These are phyloP conservation scores for Dromas ardeola DNA, from an alignment of 2,113 vertebrate genomes.

Conservation along the genomic window DNA sequence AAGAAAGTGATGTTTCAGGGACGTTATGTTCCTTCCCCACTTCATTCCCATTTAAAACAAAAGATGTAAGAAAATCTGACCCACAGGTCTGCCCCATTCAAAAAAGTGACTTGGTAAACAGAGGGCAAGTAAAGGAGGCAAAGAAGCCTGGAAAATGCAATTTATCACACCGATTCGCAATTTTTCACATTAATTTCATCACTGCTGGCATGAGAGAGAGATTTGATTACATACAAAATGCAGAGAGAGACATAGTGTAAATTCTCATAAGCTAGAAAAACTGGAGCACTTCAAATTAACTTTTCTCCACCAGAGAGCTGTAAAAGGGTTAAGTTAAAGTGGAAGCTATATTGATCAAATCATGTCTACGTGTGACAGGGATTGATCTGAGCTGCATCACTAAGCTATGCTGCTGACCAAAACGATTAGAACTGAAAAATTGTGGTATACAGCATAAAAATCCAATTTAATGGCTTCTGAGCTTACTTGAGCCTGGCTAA, in stretches of 20 bases:
- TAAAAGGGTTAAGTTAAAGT: conserved; percentile 66
- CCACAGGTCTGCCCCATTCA: neutral
- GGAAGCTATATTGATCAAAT: conserved; percentile 55
- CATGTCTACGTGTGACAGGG: conserved; percentile 11
- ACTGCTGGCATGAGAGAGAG: neutral
- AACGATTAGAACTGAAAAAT: conserved; percentile 17
- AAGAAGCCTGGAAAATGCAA: conserved; percentile 3
- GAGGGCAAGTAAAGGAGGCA: neutral
- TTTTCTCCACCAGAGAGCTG: conserved; percentile 17
- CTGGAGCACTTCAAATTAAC: conserved; percentile 25
- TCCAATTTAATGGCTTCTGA: conserved; percentile 50
- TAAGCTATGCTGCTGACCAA: conserved; percentile 41
- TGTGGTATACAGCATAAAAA: conserved; percentile 41
- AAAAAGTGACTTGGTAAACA: neutral
- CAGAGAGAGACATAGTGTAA: neutral
- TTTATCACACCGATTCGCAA: neutral
- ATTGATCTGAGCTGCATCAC: conserved; percentile 52
- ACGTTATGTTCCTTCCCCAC: neutral
- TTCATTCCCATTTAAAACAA: neutral
- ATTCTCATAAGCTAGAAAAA: conserved; percentile 10
- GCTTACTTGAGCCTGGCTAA: conserved; percentile 29
- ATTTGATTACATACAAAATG: conserved; percentile 14
- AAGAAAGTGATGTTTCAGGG: neutral
- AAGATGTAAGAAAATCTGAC: neutral
- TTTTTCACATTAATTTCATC: neutral